phyloP scores from a whole-genome alignment of 2,888 invertebrate species.

The Nudaria mundana region DNA sequence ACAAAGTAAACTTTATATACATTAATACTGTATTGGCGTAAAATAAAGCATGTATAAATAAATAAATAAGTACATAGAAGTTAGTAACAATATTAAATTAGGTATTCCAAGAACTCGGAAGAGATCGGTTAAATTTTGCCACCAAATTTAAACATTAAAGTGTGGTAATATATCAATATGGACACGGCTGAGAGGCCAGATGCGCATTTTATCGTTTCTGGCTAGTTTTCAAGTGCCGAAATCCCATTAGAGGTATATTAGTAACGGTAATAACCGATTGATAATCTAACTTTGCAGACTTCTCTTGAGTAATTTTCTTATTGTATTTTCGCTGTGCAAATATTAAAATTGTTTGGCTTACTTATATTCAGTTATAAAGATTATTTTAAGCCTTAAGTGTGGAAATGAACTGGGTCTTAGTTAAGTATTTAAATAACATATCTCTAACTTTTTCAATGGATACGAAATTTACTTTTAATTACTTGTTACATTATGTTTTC shows the following conservation, averaged over 20 bases:
- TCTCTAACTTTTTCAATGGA: background rate
- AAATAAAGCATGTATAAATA: too few species aligned
- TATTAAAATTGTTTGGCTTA: background rate
- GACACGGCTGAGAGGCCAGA: conserved; percentile 65
- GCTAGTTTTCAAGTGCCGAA: conserved; percentile 77
- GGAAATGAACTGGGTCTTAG: background rate
- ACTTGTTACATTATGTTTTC: background rate
- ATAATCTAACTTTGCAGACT: conserved; percentile 53
- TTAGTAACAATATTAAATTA: too few species aligned
- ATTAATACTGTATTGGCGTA: too few species aligned
- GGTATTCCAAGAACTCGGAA: conserved; percentile 38
- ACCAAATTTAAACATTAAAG: conserved; percentile 63
- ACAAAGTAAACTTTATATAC: too few species aligned
- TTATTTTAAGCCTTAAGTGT: background rate
- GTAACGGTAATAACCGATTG: conserved; percentile 56
- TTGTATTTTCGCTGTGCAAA: conserved; percentile 4
- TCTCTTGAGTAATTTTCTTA: conserved; percentile 14
- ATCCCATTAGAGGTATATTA: conserved; percentile 72
- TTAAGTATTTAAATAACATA: background rate
- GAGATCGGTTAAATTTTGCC: conserved; percentile 55
- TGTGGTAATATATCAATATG: conserved; percentile 65
- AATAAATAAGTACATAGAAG: too few species aligned
- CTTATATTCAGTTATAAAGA: background rate
- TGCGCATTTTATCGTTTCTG: conserved; percentile 72
- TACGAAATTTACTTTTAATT: background rate